phyloP scores from a whole-genome alignment of 2,797 vertebrate species.

The Meriones psammophilus region DNA sequence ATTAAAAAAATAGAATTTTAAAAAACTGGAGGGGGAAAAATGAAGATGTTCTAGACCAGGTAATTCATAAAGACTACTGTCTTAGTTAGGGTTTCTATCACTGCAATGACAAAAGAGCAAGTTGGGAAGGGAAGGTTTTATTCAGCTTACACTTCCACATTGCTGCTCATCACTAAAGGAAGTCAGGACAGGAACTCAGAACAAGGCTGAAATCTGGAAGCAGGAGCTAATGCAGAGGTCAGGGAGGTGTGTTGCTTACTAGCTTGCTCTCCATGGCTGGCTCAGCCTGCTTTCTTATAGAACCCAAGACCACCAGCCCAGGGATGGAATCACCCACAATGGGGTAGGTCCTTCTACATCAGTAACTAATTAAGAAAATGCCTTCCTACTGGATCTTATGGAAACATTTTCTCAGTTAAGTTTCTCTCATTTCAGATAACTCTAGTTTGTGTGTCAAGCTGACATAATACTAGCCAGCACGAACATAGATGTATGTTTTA shows the following conservation, averaged over 20 bases:
- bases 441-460: neutral
- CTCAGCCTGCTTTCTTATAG: neutral
- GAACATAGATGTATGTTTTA: neutral
- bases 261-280: neutral
- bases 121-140: too few species aligned
- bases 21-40: too few species aligned
- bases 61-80: neutral
- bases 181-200: neutral
- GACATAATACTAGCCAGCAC: neutral
- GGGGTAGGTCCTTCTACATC: neutral
- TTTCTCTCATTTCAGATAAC: neutral
- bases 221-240: neutral
- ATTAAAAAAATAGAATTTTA: too few species aligned
- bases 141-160: too few species aligned
- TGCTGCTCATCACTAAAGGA: too few species aligned
- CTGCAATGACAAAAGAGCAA: too few species aligned
- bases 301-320: neutral
- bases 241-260: neutral
- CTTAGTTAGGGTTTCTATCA: neutral
- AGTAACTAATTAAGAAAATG: neutral
- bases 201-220: neutral
- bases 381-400: neutral
- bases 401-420: neutral
- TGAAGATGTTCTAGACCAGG: too few species aligned
- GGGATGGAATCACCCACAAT: neutral